Percentiles rank a stretch among this genome's conserved stretches.
These are phyloP conservation scores for Arremon brunneinucha DNA, from an alignment of 2,797 vertebrate genomes.

Conservation along the genomic window DNA sequence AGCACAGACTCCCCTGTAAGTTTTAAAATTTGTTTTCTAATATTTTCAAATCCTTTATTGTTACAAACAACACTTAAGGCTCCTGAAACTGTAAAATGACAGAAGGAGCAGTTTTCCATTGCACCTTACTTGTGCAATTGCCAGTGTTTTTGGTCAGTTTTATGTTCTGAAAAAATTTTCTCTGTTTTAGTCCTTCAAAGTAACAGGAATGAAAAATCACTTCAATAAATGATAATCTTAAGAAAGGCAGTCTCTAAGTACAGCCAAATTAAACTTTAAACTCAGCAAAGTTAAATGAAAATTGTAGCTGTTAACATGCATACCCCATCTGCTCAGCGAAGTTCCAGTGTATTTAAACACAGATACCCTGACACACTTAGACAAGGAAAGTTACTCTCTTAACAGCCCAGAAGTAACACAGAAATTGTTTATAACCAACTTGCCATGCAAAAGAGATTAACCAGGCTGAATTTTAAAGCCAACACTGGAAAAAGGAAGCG, in stretches of 20 bases:
- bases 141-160: neutral
- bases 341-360: neutral
- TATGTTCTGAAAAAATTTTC: neutral
- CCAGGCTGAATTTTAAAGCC: neutral
- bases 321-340: neutral
- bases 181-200: neutral
- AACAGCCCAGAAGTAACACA: neutral
- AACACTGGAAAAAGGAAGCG: neutral
- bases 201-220: neutral
- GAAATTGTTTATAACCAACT: neutral
- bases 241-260: neutral
- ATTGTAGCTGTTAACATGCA: neutral
- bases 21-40: neutral
- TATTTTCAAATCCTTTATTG: neutral
- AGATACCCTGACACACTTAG: neutral
- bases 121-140: neutral
- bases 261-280: neutral
- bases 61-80: neutral
- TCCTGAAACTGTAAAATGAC: neutral
- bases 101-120: neutral
- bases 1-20: neutral
- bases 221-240: neutral
- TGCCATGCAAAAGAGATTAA: neutral
- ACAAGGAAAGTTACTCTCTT: neutral
- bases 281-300: neutral